phyloP scores from a whole-genome alignment of 2,797 vertebrate genomes.

The Loriculus beryllinus region DNA sequence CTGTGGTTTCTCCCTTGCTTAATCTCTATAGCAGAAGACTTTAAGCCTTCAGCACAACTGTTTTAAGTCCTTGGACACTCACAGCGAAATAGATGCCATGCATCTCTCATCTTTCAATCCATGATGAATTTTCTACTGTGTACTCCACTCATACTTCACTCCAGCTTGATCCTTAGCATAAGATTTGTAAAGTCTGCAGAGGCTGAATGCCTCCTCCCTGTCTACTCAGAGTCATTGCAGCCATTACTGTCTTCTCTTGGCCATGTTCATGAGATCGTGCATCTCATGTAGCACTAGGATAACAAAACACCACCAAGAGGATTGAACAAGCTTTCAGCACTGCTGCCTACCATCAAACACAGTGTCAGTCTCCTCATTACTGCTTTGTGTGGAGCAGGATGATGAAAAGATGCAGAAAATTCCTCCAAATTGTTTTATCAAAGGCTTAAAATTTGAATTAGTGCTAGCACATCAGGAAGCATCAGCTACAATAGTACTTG shows the following conservation, averaged over 20 bases:
- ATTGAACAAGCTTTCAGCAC: slow-evolving; percentile 27
- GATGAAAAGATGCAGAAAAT: slow-evolving; percentile 49
- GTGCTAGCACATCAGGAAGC: not conserved
- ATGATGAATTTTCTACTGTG: slow-evolving; percentile 37
- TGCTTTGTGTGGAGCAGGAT: slow-evolving; percentile 44
- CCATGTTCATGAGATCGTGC: not conserved
- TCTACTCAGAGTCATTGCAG: slow-evolving; percentile 14
- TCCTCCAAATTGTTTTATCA: slow-evolving; percentile 22
- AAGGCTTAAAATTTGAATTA: slow-evolving; percentile 20
- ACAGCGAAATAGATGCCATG: not conserved
- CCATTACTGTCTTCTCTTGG: slow-evolving; percentile 39
- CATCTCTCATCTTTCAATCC: slow-evolving; percentile 29
- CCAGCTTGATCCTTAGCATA: slow-evolving; percentile 28
- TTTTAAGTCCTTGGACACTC: not conserved
- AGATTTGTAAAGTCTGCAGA: slow-evolving; percentile 27
- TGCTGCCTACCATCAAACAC: slow-evolving; percentile 36
- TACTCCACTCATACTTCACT: slow-evolving; percentile 8
- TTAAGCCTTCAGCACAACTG: not conserved
- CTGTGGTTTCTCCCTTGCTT: slow-evolving; percentile 34
- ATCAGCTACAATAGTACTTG: not conserved
- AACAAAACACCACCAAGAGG: not conserved
- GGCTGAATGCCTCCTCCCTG: slow-evolving; percentile 4
- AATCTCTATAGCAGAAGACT: slow-evolving; percentile 29
- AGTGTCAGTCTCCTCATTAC: slow-evolving; percentile 44
- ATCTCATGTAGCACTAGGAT: not conserved